phyloP scores from a whole-genome alignment of 2,888 invertebrate species.

The Plebejus melissa region DNA sequence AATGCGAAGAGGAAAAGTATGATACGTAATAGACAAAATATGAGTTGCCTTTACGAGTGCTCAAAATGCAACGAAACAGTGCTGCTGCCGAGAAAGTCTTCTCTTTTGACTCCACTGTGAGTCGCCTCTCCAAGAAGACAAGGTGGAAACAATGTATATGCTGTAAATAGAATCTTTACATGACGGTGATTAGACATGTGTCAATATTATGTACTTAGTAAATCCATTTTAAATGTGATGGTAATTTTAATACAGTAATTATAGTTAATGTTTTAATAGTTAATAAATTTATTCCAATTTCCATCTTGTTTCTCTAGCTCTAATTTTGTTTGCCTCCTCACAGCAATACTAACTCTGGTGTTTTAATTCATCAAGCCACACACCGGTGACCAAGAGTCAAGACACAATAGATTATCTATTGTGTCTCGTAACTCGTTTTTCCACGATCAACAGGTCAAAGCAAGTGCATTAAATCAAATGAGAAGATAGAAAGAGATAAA shows the following conservation, averaged over 20 bases:
- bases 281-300: slow-evolving; percentile 24
- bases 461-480: no score
- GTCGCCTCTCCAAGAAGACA: slow-evolving; percentile 25
- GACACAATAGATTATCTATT: no score
- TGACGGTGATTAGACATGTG: slow-evolving; percentile 40
- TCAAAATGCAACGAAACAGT: slow-evolving; percentile 55
- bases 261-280: slow-evolving; percentile 38
- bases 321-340: background rate
- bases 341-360: background rate
- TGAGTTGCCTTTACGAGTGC: slow-evolving; percentile 47
- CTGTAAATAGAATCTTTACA: slow-evolving; percentile 59
- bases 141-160: slow-evolving; percentile 37
- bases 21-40: slow-evolving; percentile 62
- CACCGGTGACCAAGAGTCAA: no score
- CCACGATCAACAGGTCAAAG: no score
- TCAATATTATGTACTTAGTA: slow-evolving; percentile 55
- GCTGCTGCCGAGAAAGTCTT: slow-evolving; percentile 43
- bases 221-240: slow-evolving; percentile 53
- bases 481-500: no score
- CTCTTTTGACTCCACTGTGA: slow-evolving; percentile 35
- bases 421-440: no score
- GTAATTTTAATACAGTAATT: slow-evolving; percentile 60
- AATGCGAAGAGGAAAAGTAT: slow-evolving; percentile 84
- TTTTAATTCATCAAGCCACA: no score
- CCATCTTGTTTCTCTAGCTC: background rate